Percentiles rank a stretch among this genome's conserved stretches.
phyloP scores from a whole-genome alignment of 2,113 vertebrate genomes.

The Opisthocomus hoazin region DNA sequence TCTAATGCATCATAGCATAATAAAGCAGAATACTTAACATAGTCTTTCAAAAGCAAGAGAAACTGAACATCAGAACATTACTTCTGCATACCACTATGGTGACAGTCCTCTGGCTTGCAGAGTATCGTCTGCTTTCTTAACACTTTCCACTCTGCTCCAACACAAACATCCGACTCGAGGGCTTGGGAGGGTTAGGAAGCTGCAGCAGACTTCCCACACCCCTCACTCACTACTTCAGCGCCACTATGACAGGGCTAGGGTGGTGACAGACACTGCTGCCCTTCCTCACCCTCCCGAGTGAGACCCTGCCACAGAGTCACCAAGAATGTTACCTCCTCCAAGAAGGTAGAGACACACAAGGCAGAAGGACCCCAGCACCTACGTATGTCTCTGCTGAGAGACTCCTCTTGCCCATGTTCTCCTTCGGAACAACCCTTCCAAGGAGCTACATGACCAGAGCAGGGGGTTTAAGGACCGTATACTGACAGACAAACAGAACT shows the following conservation, averaged over 20 bases:
- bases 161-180: background rate
- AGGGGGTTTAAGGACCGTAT: background rate
- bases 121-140: background rate
- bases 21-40: background rate
- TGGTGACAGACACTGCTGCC: background rate
- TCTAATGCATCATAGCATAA: background rate
- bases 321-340: background rate
- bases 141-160: background rate
- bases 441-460: background rate
- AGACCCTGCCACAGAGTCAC: background rate
- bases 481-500: background rate
- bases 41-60: background rate
- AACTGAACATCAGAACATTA: background rate
- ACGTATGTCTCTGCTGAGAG: background rate
- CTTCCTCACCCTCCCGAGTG: background rate
- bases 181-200: background rate
- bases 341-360: background rate
- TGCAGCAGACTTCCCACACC: background rate
- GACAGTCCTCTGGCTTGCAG: background rate
- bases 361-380: background rate
- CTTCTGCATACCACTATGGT: rapidly evolving
- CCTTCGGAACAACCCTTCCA: background rate
- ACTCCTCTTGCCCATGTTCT: background rate
- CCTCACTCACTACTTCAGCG: background rate
- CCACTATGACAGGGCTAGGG: no score